Evolutionary conservation across 1,140 invertebrate genomes (phyloP), one percentile per base, ranked within the genome.

Genomic region (Leptinotarsa texana): DNA sequence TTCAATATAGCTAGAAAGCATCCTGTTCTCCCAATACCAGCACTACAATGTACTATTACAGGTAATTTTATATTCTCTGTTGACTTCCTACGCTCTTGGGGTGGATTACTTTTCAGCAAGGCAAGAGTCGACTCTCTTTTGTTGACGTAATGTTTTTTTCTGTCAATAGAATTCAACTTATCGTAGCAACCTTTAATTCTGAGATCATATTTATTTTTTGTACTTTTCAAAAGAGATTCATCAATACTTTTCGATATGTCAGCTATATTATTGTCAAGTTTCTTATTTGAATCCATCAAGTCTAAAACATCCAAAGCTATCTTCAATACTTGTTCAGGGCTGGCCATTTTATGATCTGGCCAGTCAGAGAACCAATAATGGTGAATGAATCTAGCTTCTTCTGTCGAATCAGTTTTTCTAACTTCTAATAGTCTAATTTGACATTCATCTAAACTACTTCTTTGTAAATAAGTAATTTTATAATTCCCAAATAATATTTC

Each of bases 1-100:
- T 96, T 96, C 61, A 96, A 90, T 24, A 98, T 90, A 18, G 96
- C 96, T 75, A 98, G 93, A 77, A 99, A 96, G 83, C 97, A 98
- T 6, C 97, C 97, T 0, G 97, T 98, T 51, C 97, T 88, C 13
- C 97, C 96, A 63, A 96, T 94, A 13, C 95, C 95, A 21, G 95
- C 94, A 63, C 94, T 95, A 85, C 97, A 98, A 82, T 99, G 97
- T 3, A 98, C 95, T 42, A 97, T 89, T 3, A 97, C 92, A 5
- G 97, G 93, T 51, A 81, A 69, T 57, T 73, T 73, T 21, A 79
- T 63, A 27, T 74, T 69, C 51, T 80, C 78, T n/a, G 73, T 72
- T 1, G 78, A 80, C 63, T 77, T 80, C 70, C 78, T 78, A 15
- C 77, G 67, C 67, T 78, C 76, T 8, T 63, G 27, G 4, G 42